Percentiles rank a stretch among this genome's conserved stretches.
Evolutionary conservation across 2,797 vertebrate species (phyloP).

Genomic region (Loris lydekkerianus): DNA sequence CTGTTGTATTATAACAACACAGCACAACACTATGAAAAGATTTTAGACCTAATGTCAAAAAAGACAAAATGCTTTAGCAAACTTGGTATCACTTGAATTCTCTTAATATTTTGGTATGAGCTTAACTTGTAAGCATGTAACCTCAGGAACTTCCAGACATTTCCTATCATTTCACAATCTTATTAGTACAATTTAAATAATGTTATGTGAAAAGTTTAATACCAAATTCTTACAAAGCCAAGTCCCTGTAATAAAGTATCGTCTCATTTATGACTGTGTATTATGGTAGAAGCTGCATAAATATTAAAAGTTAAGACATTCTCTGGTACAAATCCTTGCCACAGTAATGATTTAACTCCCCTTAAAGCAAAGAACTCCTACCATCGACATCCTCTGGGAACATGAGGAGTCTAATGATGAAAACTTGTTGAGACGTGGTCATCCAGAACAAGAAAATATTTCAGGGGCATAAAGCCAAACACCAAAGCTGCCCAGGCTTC

Average conservation of each 20-base stretch:
- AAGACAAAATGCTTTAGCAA: constrained; percentile 10
- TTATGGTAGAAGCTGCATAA: neutral
- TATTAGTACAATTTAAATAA: neutral
- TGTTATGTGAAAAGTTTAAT: neutral
- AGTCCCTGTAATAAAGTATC: neutral
- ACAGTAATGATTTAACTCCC: constrained; percentile 32
- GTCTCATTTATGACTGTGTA: neutral
- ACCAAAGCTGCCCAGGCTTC: neutral
- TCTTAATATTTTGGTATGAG: neutral
- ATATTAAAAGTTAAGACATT: constrained; percentile 53
- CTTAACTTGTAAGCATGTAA: neutral
- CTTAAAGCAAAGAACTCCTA: neutral
- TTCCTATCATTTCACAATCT: neutral
- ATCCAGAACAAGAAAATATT: neutral
- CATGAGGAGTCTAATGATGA: neutral
- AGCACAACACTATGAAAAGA: neutral
- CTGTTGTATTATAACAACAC: neutral
- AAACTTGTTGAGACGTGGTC: neutral
- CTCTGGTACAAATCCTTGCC: neutral
- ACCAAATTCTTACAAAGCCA: neutral
- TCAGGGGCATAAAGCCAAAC: neutral
- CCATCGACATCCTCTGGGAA: neutral
- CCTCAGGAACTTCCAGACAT: neutral
- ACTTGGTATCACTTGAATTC: neutral
- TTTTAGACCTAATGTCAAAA: neutral